Conservation (phyloP, 2,113 vertebrate species). For the Rhabdornis inornatus region DNA sequence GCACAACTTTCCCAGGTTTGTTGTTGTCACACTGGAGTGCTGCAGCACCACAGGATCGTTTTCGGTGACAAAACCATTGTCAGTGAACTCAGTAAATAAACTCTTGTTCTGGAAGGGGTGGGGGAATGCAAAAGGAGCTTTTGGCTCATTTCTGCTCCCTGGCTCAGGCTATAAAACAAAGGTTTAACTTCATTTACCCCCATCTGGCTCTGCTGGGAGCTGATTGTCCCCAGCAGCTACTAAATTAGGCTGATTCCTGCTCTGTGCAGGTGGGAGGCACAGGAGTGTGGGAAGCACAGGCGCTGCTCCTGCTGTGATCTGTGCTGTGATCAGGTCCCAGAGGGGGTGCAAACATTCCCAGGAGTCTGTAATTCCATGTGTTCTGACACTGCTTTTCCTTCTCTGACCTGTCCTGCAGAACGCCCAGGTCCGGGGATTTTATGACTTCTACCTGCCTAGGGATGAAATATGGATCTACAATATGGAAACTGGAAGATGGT, state of each 20-base stretch:
- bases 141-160: background rate
- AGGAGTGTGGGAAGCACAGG: background rate
- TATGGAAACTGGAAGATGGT: slow-evolving; percentile 94
- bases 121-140: background rate
- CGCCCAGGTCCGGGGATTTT: slow-evolving; percentile 81
- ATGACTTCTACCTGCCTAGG: slow-evolving; percentile 91
- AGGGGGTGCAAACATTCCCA: background rate
- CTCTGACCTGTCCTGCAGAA: slow-evolving; percentile 74
- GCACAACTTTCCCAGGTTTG: rapidly evolving
- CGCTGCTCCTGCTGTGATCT: background rate
- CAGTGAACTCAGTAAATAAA: background rate
- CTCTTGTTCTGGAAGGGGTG: rapidly evolving
- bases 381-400: background rate
- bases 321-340: background rate
- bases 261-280: rapidly evolving
- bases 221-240: background rate
- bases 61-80: background rate
- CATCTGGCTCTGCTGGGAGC: background rate
- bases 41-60: background rate
- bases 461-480: slow-evolving; percentile 95
- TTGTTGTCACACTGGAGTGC: rapidly evolving
- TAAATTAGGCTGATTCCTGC: background rate
- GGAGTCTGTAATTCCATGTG: background rate
- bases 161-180: background rate
- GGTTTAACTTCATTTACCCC: background rate